Evolutionary conservation across 2,888 invertebrate species (phyloP), one percentile per base, ranked within the genome.

Genomic region (Hypercompe scribonia): DNA sequence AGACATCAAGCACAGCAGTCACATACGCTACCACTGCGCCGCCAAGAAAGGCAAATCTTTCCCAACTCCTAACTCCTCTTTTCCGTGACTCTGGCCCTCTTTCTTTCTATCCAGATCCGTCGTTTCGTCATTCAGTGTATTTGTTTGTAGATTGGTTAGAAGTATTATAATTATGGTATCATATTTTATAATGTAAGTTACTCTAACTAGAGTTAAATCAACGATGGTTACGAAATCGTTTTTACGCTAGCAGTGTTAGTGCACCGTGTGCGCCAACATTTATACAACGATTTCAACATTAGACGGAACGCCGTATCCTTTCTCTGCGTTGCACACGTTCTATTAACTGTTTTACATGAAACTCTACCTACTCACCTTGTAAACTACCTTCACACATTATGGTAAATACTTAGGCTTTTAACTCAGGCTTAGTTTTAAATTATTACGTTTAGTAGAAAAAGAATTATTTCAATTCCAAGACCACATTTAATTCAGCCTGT

Each of bases 261-360:
- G 75, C 58, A 73, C 24, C 82, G 75, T 78, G 73, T 64, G 68
- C 36, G 68, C 76, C 70, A 80, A 71, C 78, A 77, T 84, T 82
- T 76, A 78, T 70, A 66, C 36, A 65, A 68, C 69, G 67, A 77
- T 84, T 85, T 65, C 85, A 71, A 82, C 82, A 84, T 71, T 1
- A 69, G 73, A 75, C 76, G 72, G 74, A 91, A 91, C 90, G 90
- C 85, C 65, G 88, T 93, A 92, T 94, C 94, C 94, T 93, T 94
- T 94, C 94, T 89, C 93, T 84, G 85, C 82, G 81, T 85, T 81
- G 83, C 82, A 85, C 86, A 81, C 81, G 81, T 84, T 82, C 84
- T 78, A 79, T 81, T 75, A 81, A 84, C 83, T 81, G 74, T 81
- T 83, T 78, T 78, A 79, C 68, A 77, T 76, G 73, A 84, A 79